Percentiles rank a stretch among this genome's conserved stretches.
Conservation (phyloP, 1,140 invertebrate genomes). For the Papilio xuthus region DNA sequence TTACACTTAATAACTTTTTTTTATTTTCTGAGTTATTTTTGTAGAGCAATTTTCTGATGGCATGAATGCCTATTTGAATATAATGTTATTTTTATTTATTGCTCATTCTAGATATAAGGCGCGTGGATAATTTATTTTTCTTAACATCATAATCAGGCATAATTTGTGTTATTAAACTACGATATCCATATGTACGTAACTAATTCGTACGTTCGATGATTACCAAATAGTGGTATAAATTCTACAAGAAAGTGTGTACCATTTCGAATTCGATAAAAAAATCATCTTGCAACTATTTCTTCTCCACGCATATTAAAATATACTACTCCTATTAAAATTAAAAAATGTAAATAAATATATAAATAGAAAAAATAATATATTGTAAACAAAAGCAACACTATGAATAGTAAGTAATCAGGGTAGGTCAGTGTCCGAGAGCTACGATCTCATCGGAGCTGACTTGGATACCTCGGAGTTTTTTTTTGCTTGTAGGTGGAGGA, state of each 20-base stretch:
- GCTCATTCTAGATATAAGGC: neutral
- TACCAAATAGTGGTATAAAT: neutral
- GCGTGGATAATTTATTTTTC: neutral
- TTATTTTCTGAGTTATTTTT: slow-evolving; percentile 37
- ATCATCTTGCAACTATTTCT: neutral
- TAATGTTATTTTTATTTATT: slow-evolving; percentile 31
- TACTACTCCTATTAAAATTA: neutral
- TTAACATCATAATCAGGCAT: neutral
- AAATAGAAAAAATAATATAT: neutral
- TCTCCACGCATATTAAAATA: no score
- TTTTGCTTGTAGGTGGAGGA: neutral
- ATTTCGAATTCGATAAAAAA: neutral
- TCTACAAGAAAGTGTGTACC: neutral
- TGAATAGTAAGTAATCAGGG: neutral
- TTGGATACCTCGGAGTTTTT: neutral
- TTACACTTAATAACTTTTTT: slow-evolving; percentile 48
- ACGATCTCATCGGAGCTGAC: neutral
- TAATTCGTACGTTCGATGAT: neutral
- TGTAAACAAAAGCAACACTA: neutral
- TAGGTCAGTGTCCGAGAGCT: neutral
- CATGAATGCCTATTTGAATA: slow-evolving; percentile 40
- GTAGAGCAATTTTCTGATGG: slow-evolving; percentile 37
- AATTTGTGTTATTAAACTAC: neutral
- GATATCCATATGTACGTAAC: neutral
- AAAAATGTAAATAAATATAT: neutral